Conservation (phyloP, 2,888 invertebrate genomes). For the Phragmatobia fuliginosa region DNA sequence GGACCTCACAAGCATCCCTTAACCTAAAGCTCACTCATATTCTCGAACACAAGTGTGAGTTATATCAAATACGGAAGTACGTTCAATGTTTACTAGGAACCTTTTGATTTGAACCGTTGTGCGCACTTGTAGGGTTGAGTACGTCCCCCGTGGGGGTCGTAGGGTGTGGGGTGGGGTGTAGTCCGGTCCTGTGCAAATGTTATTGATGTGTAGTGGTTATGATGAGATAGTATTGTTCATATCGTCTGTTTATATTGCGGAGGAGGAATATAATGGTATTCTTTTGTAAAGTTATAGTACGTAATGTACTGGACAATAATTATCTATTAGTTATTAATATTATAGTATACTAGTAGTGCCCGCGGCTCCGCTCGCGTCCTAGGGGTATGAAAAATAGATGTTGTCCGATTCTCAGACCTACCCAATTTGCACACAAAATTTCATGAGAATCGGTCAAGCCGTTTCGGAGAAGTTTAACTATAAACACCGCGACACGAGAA, state of each 20-base stretch:
- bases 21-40: conserved; percentile 13
- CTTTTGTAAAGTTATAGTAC: background rate
- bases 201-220: conserved; percentile 61
- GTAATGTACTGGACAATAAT: background rate
- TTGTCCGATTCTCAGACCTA: no score
- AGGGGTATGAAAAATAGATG: no score
- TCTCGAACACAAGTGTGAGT: conserved; percentile 30
- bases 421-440: no score
- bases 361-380: no score
- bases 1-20: conserved; percentile 26
- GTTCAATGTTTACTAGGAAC: conserved; percentile 63
- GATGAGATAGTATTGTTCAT: conserved; percentile 66
- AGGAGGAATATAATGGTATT: conserved; percentile 26
- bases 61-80: conserved; percentile 58
- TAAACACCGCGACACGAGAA: no score
- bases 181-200: conserved; percentile 68
- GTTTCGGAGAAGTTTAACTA: no score
- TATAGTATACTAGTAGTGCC: no score
- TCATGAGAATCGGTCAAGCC: no score
- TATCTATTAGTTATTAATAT: background rate
- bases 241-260: conserved; percentile 61
- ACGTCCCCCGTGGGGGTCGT: conserved; percentile 28
- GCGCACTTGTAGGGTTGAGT: conserved; percentile 58
- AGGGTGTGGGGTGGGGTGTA: conserved; percentile 33
- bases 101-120: conserved; percentile 70